These are phyloP conservation scores for Nasonia longicornis DNA, from an alignment of 1,140 invertebrate species.

Conservation along the genomic window DNA sequence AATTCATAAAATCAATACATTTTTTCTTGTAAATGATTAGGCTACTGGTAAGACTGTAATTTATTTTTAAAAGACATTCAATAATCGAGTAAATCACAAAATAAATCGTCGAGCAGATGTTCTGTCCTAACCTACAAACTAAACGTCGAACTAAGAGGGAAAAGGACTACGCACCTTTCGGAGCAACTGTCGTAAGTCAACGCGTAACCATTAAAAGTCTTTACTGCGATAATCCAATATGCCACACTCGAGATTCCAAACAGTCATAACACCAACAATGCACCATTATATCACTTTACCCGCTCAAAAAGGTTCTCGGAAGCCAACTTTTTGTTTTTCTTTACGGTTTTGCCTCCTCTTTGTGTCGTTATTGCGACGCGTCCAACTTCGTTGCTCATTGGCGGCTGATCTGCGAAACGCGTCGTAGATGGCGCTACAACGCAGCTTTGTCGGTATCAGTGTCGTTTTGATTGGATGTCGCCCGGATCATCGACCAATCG, in stretches of 20 bases:
- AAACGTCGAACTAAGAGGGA: not conserved
- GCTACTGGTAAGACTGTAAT: not conserved
- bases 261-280: not conserved
- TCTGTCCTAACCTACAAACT: not conserved
- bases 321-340: constrained; percentile 8
- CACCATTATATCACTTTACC: constrained; percentile 18
- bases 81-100: not conserved
- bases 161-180: not conserved
- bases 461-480: constrained; percentile 6
- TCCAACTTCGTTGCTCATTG: not conserved
- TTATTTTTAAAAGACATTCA: not conserved
- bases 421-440: constrained; percentile 23
- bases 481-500: constrained; percentile 14
- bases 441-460: not conserved
- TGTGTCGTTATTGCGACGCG: constrained; percentile 4
- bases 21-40: not conserved
- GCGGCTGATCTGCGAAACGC: not conserved
- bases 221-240: not conserved
- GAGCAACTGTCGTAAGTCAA: not conserved
- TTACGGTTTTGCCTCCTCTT: not conserved
- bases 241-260: not conserved
- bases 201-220: not conserved
- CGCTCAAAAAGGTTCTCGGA: constrained; percentile 1
- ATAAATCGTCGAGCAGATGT: not conserved
- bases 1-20: not conserved